Conservation (phyloP, 2,113 vertebrate species). For the Phaethornis superciliosus region DNA sequence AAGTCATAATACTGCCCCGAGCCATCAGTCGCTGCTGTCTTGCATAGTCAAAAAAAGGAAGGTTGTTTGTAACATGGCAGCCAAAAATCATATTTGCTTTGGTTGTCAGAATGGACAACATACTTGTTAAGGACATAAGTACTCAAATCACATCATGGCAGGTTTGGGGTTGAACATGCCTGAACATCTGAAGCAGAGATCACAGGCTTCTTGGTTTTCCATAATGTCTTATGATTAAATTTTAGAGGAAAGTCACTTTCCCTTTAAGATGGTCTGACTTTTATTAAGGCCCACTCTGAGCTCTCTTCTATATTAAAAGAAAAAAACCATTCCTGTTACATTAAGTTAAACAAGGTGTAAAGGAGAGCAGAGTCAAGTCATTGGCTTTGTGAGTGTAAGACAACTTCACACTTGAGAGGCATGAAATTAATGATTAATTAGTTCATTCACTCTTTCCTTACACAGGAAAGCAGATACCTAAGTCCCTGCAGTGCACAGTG, state of each 20-base stretch:
- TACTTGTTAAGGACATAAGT: not conserved
- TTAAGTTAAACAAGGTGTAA: constrained; percentile 26
- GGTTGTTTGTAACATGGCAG: not conserved
- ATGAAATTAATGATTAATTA: constrained; percentile 61
- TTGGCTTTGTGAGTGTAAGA: constrained; percentile 14
- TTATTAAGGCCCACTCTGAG: not conserved
- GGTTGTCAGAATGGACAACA: not conserved
- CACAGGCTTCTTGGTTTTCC: not conserved
- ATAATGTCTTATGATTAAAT: not conserved
- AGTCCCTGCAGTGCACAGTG: not conserved
- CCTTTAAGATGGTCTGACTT: not conserved
- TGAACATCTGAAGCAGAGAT: not conserved
- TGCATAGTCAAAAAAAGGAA: not conserved
- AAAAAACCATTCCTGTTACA: not conserved
- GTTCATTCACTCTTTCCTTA: not conserved
- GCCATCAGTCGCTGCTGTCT: not conserved
- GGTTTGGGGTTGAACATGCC: not conserved
- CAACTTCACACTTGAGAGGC: constrained; percentile 14
- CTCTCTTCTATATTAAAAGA: not conserved
- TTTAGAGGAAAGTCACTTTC: not conserved
- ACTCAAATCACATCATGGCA: not conserved
- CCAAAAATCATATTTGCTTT: not conserved
- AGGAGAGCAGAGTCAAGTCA: not conserved
- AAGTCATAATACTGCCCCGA: not conserved
- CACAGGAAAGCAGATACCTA: not conserved